Percentiles rank a stretch among this genome's conserved stretches.
Evolutionary conservation across 2,113 vertebrate genomes (phyloP).

Genomic region (Notechis scutatus): DNA sequence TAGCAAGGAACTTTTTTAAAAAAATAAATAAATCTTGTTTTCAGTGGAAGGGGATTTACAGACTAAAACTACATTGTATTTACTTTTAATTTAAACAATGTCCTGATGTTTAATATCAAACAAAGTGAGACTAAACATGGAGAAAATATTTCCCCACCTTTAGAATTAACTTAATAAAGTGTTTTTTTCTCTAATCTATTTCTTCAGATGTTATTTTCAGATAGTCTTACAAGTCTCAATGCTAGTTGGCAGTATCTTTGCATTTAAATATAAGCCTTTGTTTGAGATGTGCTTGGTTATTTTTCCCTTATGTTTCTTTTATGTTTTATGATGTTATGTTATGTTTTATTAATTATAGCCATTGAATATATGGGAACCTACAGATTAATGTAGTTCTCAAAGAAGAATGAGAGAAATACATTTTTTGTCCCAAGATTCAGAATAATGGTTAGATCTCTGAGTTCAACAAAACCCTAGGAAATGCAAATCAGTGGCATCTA

Average conservation of each 20-base stretch:
- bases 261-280: background rate
- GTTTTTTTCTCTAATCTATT: background rate
- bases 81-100: background rate
- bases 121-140: background rate
- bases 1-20: background rate
- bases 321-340: background rate
- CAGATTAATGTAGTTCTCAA: background rate
- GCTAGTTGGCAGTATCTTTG: background rate
- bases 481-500: constrained; percentile 9
- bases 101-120: background rate
- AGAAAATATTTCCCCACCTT: background rate
- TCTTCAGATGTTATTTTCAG: background rate
- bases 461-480: constrained; percentile 13
- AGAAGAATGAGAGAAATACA: background rate
- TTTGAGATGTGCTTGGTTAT: background rate
- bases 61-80: background rate
- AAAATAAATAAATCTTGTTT: background rate
- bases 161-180: background rate
- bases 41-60: background rate
- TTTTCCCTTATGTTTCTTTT: background rate
- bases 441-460: background rate
- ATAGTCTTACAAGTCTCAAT: background rate
- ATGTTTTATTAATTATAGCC: background rate
- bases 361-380: background rate
- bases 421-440: background rate